A percentile compares a stretch with the other conserved stretches of the same genome.
These are phyloP conservation scores for Syngnathus scovelli DNA, from an alignment of 2,113 vertebrate species.

Conservation along the genomic window DNA sequence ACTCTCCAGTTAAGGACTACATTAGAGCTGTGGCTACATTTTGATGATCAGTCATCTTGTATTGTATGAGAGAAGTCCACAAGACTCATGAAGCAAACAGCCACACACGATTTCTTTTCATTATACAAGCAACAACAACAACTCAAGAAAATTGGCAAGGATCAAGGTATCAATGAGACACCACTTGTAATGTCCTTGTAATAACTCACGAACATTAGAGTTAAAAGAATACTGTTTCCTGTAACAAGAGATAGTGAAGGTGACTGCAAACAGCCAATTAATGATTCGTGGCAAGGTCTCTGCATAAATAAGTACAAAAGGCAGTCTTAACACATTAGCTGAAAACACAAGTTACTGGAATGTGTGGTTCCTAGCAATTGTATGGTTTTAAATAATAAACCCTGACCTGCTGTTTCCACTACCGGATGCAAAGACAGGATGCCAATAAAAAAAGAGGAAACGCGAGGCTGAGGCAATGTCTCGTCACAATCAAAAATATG, in stretches of 20 bases:
- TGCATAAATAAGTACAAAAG: constrained; percentile 56
- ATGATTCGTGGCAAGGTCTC: constrained; percentile 61
- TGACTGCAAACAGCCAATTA: constrained; percentile 57
- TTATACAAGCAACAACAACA: constrained; percentile 13
- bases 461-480: background rate
- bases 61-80: constrained; percentile 22
- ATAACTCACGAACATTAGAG: constrained; percentile 10
- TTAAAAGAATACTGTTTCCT: constrained; percentile 29
- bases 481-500: background rate
- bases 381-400: background rate
- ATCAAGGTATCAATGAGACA: constrained; percentile 23
- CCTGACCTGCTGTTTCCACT: background rate
- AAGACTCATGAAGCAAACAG: constrained; percentile 3
- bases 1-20: constrained; percentile 47
- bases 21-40: constrained; percentile 34
- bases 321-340: background rate
- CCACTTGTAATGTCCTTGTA: constrained; percentile 15
- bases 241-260: constrained; percentile 43
- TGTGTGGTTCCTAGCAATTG: background rate
- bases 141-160: constrained; percentile 9
- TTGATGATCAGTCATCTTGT: constrained; percentile 26
- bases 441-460: background rate
- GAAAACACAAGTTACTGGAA: background rate
- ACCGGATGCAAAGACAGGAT: background rate
- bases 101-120: constrained; percentile 13